Conservation (phyloP, 2,797 vertebrate genomes). For the Pangasius krempfi region DNA sequence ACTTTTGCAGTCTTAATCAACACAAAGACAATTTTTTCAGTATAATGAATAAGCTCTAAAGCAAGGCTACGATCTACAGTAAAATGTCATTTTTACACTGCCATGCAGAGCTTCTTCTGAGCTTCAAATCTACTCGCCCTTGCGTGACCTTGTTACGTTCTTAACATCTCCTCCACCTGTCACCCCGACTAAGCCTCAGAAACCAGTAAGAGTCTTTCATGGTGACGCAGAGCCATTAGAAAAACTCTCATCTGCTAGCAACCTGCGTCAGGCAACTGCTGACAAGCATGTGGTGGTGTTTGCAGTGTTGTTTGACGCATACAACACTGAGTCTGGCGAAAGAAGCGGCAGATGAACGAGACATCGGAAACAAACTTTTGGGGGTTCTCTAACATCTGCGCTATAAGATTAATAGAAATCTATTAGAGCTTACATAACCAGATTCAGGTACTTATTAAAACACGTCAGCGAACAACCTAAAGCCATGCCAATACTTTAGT, state of each 20-base stretch:
- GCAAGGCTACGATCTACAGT: neutral
- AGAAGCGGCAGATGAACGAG: neutral
- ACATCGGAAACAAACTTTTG: neutral
- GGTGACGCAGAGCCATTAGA: constrained; percentile 30
- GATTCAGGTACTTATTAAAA: too few relatives aligned
- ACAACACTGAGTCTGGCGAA: neutral
- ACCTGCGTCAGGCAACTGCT: constrained; percentile 28
- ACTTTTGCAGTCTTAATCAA: neutral
- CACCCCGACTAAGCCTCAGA: constrained; percentile 14
- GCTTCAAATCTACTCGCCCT: neutral
- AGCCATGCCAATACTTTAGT: neutral
- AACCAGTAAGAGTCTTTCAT: constrained; percentile 29
- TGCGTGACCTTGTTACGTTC: neutral
- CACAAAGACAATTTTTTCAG: neutral
- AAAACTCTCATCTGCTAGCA: constrained; percentile 25
- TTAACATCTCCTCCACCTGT: neutral
- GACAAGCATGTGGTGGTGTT: constrained; percentile 14
- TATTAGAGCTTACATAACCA: neutral
- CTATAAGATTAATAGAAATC: neutral
- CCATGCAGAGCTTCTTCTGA: neutral
- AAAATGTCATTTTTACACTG: neutral
- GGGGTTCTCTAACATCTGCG: neutral
- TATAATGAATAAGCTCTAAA: neutral
- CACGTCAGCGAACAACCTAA: neutral
- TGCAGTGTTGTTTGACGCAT: constrained; percentile 17